phyloP scores from a whole-genome alignment of 2,113 vertebrate genomes.

The Planiliza haematocheilus region DNA sequence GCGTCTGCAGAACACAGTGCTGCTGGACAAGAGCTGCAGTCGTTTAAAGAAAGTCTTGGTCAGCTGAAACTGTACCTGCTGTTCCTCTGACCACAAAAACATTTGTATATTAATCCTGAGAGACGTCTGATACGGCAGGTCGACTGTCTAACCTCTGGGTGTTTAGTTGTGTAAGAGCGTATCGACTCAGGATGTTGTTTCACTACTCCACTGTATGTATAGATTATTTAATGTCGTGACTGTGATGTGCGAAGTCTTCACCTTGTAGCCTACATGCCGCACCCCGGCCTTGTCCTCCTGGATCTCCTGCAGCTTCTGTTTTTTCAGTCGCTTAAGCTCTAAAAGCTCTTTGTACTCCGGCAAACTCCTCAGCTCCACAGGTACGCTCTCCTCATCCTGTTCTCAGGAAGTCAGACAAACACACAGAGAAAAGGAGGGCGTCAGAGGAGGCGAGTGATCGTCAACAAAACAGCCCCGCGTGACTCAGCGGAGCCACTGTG shows the following conservation, averaged over 20 bases:
- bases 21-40: too few species aligned
- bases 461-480: slow-evolving; percentile 7
- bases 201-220: too few species aligned
- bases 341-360: slow-evolving; percentile 97
- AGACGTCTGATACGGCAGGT: too few species aligned
- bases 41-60: too few species aligned
- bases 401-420: not conserved
- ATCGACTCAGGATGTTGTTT: too few species aligned
- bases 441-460: not conserved
- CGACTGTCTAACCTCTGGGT: too few species aligned
- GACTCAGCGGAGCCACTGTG: not conserved
- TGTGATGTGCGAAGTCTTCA: slow-evolving; percentile 53
- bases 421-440: not conserved
- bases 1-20: not conserved
- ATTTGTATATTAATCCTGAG: too few species aligned
- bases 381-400: slow-evolving; percentile 94
- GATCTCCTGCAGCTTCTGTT: slow-evolving; percentile 92
- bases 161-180: too few species aligned
- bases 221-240: not conserved
- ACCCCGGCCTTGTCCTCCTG: slow-evolving; percentile 89
- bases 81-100: too few species aligned
- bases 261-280: slow-evolving; percentile 94
- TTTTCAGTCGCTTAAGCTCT: slow-evolving; percentile 95
- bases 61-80: not conserved
- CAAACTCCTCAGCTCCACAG: slow-evolving; percentile 87